Percentiles rank a stretch among this genome's conserved stretches.
These are phyloP conservation scores for Esox niger DNA, from an alignment of 2,113 vertebrate species.

Conservation along the genomic window DNA sequence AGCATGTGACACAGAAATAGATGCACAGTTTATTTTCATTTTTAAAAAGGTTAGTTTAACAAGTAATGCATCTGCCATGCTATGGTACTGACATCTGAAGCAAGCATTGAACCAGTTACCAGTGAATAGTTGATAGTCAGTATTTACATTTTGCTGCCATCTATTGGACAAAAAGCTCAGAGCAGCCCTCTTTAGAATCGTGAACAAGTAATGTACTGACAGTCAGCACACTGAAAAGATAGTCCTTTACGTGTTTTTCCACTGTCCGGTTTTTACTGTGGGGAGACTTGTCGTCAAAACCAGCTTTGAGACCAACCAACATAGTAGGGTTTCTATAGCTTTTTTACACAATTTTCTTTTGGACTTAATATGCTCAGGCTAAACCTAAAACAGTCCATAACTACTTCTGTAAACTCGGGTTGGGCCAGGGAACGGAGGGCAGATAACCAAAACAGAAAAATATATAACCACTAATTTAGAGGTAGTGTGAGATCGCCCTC, in stretches of 20 bases:
- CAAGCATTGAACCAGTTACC: not conserved
- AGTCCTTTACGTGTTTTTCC: too few relatives aligned
- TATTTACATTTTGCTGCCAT: conserved; percentile 51
- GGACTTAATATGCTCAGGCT: not conserved
- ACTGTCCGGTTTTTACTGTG: too few relatives aligned
- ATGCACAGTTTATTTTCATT: not conserved
- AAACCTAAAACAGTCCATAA: not conserved
- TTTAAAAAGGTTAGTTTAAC: not conserved
- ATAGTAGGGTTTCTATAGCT: too few relatives aligned
- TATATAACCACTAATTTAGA: not conserved
- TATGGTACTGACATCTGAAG: not conserved
- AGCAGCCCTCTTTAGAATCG: not conserved
- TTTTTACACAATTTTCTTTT: too few relatives aligned
- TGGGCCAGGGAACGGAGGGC: not conserved
- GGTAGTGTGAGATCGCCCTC: not conserved
- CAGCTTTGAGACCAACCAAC: too few relatives aligned
- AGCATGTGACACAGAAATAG: not conserved
- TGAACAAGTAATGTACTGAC: not conserved
- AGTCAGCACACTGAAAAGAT: too few relatives aligned
- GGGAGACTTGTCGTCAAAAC: too few relatives aligned
- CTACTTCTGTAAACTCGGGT: too few relatives aligned
- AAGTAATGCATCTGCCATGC: not conserved
- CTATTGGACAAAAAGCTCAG: conserved; percentile 47
- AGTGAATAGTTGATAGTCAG: not conserved
- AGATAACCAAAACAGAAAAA: not conserved